phyloP scores from a whole-genome alignment of 2,888 invertebrate genomes.

The Coleophora flavipennella region DNA sequence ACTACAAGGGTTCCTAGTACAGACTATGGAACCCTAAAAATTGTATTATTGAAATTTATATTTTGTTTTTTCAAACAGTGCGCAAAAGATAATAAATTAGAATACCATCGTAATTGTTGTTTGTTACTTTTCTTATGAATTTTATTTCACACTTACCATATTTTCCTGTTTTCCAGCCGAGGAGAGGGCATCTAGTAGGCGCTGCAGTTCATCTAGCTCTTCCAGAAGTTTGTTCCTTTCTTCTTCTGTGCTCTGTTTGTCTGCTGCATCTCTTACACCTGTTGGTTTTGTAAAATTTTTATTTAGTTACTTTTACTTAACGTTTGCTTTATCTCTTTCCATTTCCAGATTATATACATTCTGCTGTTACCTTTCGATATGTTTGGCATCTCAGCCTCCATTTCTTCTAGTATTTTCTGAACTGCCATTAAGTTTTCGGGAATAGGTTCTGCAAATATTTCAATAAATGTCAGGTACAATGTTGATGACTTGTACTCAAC shows the following conservation, averaged over 20 bases:
- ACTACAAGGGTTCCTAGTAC: too few relatives aligned
- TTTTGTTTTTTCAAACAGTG: too few relatives aligned
- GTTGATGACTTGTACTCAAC: too few relatives aligned
- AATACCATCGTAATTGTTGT: too few relatives aligned
- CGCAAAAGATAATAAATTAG: too few relatives aligned
- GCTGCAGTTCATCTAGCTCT: constrained; percentile 41
- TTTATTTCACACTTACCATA: constrained; percentile 38
- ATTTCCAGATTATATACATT: not conserved
- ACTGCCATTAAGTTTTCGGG: constrained; percentile 51
- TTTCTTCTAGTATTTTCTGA: constrained; percentile 24
- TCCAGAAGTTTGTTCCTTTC: constrained; percentile 37
- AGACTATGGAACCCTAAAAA: too few relatives aligned
- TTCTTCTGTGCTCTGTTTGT: constrained; percentile 31
- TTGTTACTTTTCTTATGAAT: not conserved
- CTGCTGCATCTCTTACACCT: constrained; percentile 41
- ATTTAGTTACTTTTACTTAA: not conserved
- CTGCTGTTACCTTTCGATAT: constrained; percentile 36
- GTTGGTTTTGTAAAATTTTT: not conserved
- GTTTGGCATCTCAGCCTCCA: constrained; percentile 33
- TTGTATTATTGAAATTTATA: too few relatives aligned
- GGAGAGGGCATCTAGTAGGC: constrained; percentile 27
- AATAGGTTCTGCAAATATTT: constrained; percentile 67
- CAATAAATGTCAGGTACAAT: too few relatives aligned
- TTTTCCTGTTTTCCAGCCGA: constrained; percentile 17
- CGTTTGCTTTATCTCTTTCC: not conserved